Conservation (phyloP, 2,797 vertebrate species). For the Lithobates pipiens region DNA sequence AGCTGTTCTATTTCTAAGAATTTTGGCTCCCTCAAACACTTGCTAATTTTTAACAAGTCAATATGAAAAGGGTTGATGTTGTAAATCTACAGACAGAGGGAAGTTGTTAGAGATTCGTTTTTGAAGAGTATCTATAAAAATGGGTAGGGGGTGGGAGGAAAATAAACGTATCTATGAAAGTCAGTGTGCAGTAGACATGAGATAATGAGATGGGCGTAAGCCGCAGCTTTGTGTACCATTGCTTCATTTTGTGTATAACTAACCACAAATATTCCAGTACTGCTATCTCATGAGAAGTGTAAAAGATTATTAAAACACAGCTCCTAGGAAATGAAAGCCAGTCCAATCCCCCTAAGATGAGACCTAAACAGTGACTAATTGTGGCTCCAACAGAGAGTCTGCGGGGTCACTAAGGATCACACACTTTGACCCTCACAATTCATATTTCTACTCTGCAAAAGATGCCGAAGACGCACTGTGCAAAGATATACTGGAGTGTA, state of each 20-base stretch:
- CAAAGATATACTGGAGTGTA: conserved; percentile 6
- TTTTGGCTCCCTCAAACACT: not conserved
- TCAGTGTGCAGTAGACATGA: conserved; percentile 22
- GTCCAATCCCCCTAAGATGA: conserved; percentile 20
- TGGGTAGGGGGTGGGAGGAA: not conserved
- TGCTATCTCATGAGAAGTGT: not conserved
- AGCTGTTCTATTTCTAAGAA: not conserved
- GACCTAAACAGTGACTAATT: conserved; percentile 56
- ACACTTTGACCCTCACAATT: conserved; percentile 32
- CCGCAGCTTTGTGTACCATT: not conserved
- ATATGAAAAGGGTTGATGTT: not conserved
- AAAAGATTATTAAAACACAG: not conserved
- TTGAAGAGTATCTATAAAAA: not conserved
- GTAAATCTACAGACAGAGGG: not conserved
- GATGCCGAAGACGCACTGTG: conserved; percentile 17
- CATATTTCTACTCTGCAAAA: conserved; percentile 13
- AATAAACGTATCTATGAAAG: not conserved
- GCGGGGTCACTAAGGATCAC: conserved; percentile 24
- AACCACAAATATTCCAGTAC: not conserved
- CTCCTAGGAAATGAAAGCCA: not conserved
- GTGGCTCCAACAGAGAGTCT: conserved; percentile 26
- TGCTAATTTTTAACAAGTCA: not conserved
- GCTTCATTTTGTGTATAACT: not conserved
- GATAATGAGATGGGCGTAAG: conserved; percentile 32
- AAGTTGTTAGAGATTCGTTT: not conserved